A percentile compares a stretch with the other conserved stretches of the same genome.
These are phyloP conservation scores for Smutsia temminckii DNA, from an alignment of 2,797 vertebrate species.

Conservation along the genomic window DNA sequence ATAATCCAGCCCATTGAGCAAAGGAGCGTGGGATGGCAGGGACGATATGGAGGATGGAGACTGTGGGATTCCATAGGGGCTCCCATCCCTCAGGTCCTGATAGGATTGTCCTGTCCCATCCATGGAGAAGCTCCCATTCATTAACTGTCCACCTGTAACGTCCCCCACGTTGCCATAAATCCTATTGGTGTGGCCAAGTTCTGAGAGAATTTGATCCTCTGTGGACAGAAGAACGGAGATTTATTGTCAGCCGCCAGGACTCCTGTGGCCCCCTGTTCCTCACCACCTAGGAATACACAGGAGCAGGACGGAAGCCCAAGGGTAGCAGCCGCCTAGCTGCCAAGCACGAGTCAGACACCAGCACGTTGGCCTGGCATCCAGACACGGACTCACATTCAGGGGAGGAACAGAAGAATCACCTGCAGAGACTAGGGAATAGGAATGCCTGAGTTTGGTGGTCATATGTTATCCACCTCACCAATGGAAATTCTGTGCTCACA, in stretches of 20 bases:
- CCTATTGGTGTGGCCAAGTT: slow-evolving; percentile 93
- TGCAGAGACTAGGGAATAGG: background rate
- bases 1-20: slow-evolving; percentile 96
- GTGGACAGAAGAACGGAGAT: slow-evolving; percentile 80
- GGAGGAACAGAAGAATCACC: background rate
- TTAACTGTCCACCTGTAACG: slow-evolving; percentile 88
- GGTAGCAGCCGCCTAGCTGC: background rate
- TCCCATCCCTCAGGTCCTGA: slow-evolving; percentile 95
- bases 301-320: background rate
- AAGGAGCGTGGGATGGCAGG: slow-evolving; percentile 93
- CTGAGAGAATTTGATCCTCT: slow-evolving; percentile 98
- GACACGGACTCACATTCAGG: background rate
- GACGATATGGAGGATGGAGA: slow-evolving; percentile 97
- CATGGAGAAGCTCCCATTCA: slow-evolving; percentile 93
- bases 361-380: background rate
- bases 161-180: slow-evolving; percentile 93
- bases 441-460: background rate
- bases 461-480: background rate
- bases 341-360: background rate
- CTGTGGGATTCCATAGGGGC: slow-evolving; percentile 96
- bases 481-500: background rate
- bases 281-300: slow-evolving; percentile 31
- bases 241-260: slow-evolving; percentile 37
- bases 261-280: background rate
- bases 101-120: slow-evolving; percentile 94